A percentile compares a stretch with the other conserved stretches of the same genome.
Evolutionary conservation across 2,888 invertebrate species (phyloP).

Genomic region (Acanthosepion esculentum): DNA sequence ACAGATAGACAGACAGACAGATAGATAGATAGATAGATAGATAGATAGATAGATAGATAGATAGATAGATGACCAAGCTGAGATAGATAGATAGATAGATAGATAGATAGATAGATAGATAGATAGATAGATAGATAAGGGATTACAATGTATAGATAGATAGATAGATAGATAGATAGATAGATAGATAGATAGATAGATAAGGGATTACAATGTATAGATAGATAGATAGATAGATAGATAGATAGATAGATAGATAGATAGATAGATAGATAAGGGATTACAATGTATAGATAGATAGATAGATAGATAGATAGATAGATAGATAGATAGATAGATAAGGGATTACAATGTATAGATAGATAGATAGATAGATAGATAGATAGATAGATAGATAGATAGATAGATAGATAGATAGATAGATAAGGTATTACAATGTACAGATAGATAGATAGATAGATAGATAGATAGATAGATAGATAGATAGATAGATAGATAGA

Average conservation of each 20-base stretch:
- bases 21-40: background rate
- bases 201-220: no score
- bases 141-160: no score
- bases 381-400: no score
- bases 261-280: no score
- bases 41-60: background rate
- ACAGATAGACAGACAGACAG: no score
- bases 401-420: background rate
- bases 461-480: no score
- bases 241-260: background rate
- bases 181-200: background rate
- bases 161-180: constrained; percentile 16
- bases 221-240: background rate
- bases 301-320: background rate
- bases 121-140: background rate
- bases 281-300: no score
- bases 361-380: background rate
- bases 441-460: no score
- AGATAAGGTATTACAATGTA: no score
- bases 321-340: background rate
- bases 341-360: no score
- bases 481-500: no score
- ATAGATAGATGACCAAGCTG: background rate
- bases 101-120: constrained; percentile 24
- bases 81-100: background rate